These are phyloP conservation scores for Basileuterus tristriatus DNA, from an alignment of 2,797 vertebrate genomes.

Conservation along the genomic window DNA sequence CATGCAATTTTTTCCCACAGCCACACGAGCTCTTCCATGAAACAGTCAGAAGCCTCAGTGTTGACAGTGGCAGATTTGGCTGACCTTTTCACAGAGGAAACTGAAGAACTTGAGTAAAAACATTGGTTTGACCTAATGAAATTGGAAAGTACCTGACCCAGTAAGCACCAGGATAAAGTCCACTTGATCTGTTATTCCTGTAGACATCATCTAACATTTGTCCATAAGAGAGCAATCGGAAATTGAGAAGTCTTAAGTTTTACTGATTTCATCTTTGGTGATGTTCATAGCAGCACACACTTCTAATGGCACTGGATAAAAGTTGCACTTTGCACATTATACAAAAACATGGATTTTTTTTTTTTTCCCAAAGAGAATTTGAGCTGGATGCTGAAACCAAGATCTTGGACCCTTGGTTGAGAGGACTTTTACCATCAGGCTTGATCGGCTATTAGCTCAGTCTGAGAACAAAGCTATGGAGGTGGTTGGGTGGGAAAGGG, in stretches of 20 bases:
- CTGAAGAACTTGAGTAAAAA: slow-evolving; percentile 81
- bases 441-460: not conserved
- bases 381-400: not conserved
- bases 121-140: not conserved
- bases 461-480: slow-evolving; percentile 7
- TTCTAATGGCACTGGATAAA: slow-evolving; percentile 55
- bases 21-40: slow-evolving; percentile 89
- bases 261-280: not conserved
- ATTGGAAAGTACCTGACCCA: not conserved
- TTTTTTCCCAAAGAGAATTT: slow-evolving; percentile 56
- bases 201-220: slow-evolving; percentile 27
- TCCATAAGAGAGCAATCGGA: not conserved
- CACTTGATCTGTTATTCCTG: slow-evolving; percentile 9
- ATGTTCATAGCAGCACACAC: slow-evolving; percentile 18
- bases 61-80: slow-evolving; percentile 94
- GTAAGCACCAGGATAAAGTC: not conserved
- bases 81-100: slow-evolving; percentile 94
- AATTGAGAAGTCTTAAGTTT: slow-evolving; percentile 6
- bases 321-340: slow-evolving; percentile 69
- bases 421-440: slow-evolving; percentile 3
- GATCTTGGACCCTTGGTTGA: not conserved
- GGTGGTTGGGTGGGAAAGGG: slow-evolving; percentile 14
- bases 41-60: slow-evolving; percentile 93
- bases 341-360: slow-evolving; percentile 53
- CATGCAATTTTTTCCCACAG: slow-evolving; percentile 68